A percentile compares a stretch with the other conserved stretches of the same genome.
These are phyloP conservation scores for Tretioscincus oriximinensis DNA, from an alignment of 2,113 vertebrate species.

Conservation along the genomic window DNA sequence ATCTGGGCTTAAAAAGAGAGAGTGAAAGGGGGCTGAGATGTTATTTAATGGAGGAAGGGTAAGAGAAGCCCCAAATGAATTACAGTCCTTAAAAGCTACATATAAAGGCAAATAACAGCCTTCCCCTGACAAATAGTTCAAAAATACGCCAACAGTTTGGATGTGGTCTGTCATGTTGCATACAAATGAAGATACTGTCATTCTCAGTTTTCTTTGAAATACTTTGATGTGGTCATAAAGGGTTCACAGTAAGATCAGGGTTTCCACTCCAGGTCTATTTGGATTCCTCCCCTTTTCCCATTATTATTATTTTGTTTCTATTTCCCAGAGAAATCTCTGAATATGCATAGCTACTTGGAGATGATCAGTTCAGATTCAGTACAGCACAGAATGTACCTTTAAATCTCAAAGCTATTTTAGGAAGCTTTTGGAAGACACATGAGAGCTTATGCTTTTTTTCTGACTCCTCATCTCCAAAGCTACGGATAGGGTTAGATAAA, in stretches of 20 bases:
- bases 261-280: slow-evolving; percentile 39
- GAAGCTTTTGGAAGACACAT: background rate
- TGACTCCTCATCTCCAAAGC: background rate
- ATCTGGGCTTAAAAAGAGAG: slow-evolving; percentile 53
- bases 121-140: slow-evolving; percentile 85
- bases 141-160: slow-evolving; percentile 79
- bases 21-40: slow-evolving; percentile 42
- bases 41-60: slow-evolving; percentile 43
- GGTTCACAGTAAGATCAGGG: slow-evolving; percentile 49
- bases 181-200: slow-evolving; percentile 83
- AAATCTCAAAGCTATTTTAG: background rate
- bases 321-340: background rate
- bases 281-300: slow-evolving; percentile 6
- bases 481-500: background rate
- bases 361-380: background rate
- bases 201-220: slow-evolving; percentile 76
- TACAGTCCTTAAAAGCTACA: slow-evolving; percentile 77
- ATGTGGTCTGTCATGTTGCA: slow-evolving; percentile 77
- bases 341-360: background rate
- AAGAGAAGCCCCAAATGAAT: slow-evolving; percentile 71
- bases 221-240: slow-evolving; percentile 77
- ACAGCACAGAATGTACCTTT: background rate
- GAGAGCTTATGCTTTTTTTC: background rate
- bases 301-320: background rate
- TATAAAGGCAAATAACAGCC: slow-evolving; percentile 80